These are phyloP conservation scores for Acleris literana DNA, from an alignment of 2,888 invertebrate genomes.

Conservation along the genomic window DNA sequence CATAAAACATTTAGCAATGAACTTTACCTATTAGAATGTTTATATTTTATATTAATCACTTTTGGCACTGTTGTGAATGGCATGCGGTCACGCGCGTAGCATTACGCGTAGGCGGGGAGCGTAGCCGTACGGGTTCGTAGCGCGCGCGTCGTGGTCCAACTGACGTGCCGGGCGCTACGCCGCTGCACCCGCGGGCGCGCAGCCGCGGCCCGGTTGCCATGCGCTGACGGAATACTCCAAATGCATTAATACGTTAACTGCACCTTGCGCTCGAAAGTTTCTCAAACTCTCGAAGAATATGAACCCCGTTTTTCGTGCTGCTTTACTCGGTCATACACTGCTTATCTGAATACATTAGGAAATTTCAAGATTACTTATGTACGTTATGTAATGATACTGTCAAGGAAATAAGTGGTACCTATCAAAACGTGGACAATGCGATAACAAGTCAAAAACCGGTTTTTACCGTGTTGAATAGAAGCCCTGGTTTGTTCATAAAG, in stretches of 20 bases:
- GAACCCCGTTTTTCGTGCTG: too few relatives aligned
- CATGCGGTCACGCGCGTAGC: slow-evolving; percentile 71
- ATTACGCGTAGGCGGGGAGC: slow-evolving; percentile 51
- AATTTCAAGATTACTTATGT: too few relatives aligned
- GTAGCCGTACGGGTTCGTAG: slow-evolving; percentile 42
- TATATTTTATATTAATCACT: slow-evolving; percentile 76
- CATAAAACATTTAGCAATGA: slow-evolving; percentile 55
- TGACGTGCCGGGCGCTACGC: slow-evolving; percentile 54
- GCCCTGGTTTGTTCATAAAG: too few relatives aligned
- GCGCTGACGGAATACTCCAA: slow-evolving; percentile 15
- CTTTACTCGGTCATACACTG: too few relatives aligned
- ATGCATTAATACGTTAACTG: slow-evolving; percentile 26
- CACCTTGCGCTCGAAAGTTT: slow-evolving; percentile 25
- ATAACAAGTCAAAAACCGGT: too few relatives aligned
- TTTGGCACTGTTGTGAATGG: slow-evolving; percentile 65
- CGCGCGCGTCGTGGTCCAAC: slow-evolving; percentile 57
- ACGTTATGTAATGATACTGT: too few relatives aligned
- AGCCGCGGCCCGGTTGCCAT: slow-evolving; percentile 59
- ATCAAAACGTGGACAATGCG: too few relatives aligned
- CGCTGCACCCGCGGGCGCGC: slow-evolving; percentile 65
- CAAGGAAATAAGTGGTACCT: too few relatives aligned
- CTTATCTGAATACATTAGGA: too few relatives aligned
- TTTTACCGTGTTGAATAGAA: too few relatives aligned
- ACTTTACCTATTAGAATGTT: slow-evolving; percentile 71
- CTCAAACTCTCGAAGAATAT: neutral